Conservation (phyloP, 53 echinoderm and acorn worm genomes). For the Zoroaster sp. region DNA sequence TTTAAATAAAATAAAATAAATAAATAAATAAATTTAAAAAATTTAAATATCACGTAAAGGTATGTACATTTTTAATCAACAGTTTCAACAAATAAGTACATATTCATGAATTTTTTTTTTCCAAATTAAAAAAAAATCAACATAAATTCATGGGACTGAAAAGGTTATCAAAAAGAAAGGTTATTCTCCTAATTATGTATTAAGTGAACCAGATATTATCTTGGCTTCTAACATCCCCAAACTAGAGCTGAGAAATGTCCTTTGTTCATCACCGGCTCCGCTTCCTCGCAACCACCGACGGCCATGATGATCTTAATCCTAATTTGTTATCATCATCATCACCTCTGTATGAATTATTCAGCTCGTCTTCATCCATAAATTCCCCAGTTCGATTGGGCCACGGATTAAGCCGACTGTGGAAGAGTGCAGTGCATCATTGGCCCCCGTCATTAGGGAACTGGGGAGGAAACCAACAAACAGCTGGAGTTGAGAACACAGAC, state of each 20-base stretch:
- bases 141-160: too few species aligned
- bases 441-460: neutral
- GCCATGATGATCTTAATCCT: conserved; percentile 22
- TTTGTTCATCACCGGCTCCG: conserved; percentile 40
- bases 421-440: neutral
- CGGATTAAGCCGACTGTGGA: neutral
- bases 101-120: too few species aligned
- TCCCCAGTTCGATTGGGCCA: neutral
- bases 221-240: neutral
- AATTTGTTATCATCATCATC: neutral
- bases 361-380: neutral
- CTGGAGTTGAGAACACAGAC: neutral
- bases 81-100: too few species aligned
- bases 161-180: too few species aligned
- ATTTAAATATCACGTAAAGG: too few species aligned
- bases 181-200: too few species aligned
- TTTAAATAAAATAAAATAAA: too few species aligned
- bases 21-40: too few species aligned
- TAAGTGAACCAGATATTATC: conserved; percentile 30
- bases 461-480: neutral
- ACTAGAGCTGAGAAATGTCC: neutral
- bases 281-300: conserved; percentile 40
- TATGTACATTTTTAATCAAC: too few species aligned
- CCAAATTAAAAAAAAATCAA: too few species aligned
- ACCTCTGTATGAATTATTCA: conserved; percentile 40